These are phyloP conservation scores for Apomyelois bistriatella DNA, from an alignment of 2,888 invertebrate species.

Conservation along the genomic window DNA sequence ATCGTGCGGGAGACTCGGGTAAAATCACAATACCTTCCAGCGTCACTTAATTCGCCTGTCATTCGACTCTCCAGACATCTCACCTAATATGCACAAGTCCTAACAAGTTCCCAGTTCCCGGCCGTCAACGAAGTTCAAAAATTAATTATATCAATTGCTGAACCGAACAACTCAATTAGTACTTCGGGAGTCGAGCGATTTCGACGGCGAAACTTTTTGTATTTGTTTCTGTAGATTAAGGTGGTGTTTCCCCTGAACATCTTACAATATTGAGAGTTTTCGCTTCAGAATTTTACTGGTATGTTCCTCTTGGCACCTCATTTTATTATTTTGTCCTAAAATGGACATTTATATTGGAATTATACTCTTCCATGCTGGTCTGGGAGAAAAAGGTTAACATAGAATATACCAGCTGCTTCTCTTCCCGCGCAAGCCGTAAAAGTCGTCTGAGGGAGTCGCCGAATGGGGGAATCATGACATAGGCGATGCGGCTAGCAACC, in stretches of 20 bases:
- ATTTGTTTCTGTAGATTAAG: constrained; percentile 18
- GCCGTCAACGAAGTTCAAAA: constrained; percentile 48
- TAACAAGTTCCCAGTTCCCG: constrained; percentile 20
- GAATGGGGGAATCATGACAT: too few species aligned
- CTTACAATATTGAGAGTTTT: background rate
- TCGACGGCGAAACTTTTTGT: constrained; percentile 18
- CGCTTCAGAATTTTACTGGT: constrained; percentile 1
- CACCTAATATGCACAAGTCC: background rate
- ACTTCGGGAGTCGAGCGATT: constrained; percentile 21
- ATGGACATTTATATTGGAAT: too few species aligned
- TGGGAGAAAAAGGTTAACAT: too few species aligned
- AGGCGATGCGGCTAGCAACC: too few species aligned
- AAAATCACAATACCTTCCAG: too few species aligned
- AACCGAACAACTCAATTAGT: constrained; percentile 42
- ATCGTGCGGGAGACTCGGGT: too few species aligned
- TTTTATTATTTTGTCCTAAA: background rate
- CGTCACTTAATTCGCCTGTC: too few species aligned
- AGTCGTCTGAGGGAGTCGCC: too few species aligned
- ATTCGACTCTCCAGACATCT: background rate
- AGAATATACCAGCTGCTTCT: too few species aligned
- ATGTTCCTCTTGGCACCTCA: background rate
- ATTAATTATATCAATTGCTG: constrained; percentile 54
- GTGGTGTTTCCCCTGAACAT: constrained; percentile 5
- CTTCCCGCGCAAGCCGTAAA: too few species aligned
- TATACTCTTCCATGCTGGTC: too few species aligned